Evolutionary conservation across 1,140 invertebrate species (phyloP).

Genomic region (Polypedilum vanderplanki): DNA sequence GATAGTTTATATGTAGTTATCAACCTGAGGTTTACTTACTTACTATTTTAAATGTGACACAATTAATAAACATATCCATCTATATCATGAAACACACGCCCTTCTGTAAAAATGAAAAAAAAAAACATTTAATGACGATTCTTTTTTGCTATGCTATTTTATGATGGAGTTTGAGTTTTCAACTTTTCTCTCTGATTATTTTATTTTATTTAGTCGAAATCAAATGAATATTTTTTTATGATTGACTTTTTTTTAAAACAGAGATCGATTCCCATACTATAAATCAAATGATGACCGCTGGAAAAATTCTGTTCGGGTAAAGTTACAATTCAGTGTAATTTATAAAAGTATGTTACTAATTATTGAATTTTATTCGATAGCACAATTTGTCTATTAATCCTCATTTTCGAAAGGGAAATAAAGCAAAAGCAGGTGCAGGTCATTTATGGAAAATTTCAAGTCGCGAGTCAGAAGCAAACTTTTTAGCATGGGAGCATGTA

Average conservation of each 20-base stretch:
- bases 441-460: conserved; percentile 77
- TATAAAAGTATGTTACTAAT: too few species aligned
- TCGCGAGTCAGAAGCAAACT: conserved; percentile 46
- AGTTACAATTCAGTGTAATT: too few species aligned
- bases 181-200: too few species aligned
- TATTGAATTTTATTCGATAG: neutral
- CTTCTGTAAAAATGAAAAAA: too few species aligned
- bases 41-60: too few species aligned
- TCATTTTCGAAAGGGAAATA: conserved; percentile 77
- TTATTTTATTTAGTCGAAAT: neutral
- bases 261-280: conserved; percentile 77
- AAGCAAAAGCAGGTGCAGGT: conserved; percentile 74
- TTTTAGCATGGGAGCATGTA: conserved; percentile 44
- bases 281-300: conserved; percentile 80
- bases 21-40: too few species aligned
- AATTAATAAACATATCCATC: too few species aligned
- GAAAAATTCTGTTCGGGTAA: conserved; percentile 74
- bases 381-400: conserved; percentile 85
- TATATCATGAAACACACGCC: too few species aligned
- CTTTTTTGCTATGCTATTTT: too few species aligned
- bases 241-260: conserved; percentile 45
- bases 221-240: neutral
- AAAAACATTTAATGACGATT: too few species aligned
- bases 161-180: too few species aligned
- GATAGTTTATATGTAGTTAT: too few species aligned